Conservation (phyloP, 1,140 invertebrate species). For the Neotoxoptera formosana region DNA sequence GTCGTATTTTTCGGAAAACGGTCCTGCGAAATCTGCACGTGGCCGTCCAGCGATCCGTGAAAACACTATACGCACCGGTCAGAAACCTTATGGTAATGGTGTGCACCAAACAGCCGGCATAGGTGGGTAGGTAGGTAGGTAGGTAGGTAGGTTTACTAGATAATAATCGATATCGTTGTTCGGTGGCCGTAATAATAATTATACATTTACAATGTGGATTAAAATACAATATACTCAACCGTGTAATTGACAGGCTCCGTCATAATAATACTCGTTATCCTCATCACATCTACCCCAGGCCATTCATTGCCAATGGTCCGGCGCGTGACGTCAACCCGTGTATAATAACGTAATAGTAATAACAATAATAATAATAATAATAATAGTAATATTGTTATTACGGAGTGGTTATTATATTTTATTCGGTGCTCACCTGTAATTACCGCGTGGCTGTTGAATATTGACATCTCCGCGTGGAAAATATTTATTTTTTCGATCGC, state of each 20-base stretch:
- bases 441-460: background rate
- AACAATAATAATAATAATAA: no score
- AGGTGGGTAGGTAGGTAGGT: no score
- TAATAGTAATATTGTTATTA: background rate
- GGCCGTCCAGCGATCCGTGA: background rate
- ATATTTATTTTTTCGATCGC: background rate
- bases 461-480: background rate
- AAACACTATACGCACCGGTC: background rate
- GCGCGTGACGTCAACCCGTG: background rate
- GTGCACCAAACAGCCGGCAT: background rate
- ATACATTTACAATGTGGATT: slow-evolving; percentile 7
- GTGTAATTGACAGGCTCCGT: slow-evolving; percentile 37
- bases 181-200: background rate
- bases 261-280: background rate
- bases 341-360: no score
- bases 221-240: slow-evolving; percentile 11
- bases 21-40: background rate
- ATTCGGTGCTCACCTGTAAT: background rate
- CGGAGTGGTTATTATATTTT: background rate
- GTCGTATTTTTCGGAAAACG: background rate
- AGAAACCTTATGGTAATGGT: background rate
- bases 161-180: slow-evolving; percentile 12
- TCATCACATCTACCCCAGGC: background rate
- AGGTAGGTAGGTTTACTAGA: background rate
- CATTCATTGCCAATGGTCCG: background rate